Evolutionary conservation across 2,113 vertebrate genomes (phyloP), one percentile per base, ranked within the genome.

Genomic region (Ploceus nigricollis): DNA sequence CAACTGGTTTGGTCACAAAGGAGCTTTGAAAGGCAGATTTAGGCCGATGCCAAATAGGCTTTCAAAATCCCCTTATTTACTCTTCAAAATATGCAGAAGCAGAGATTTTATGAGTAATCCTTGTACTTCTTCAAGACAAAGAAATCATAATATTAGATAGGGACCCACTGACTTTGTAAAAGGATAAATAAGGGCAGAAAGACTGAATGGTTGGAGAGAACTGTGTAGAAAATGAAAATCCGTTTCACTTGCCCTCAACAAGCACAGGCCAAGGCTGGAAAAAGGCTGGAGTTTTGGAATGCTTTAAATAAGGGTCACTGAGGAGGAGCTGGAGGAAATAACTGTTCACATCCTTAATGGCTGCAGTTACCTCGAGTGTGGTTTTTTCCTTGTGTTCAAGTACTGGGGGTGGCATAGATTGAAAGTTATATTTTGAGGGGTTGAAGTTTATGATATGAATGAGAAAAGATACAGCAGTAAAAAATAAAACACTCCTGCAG

Each of bases 21-120:
- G 89, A 95, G 77, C 61, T 96, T 81, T 93, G 90, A 91, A 93
- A 96, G 79, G 92, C 92, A 95, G 90, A 93, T 90, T 92, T 83
- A 96, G 94, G 88, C 85, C 19, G 24, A 40, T 87, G 88, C 85
- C 88, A 92, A 95, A 86, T 37, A 94, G 68, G 76, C 58, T 94
- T 95, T 89, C 69, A 93, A 94, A 92, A 95, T 89, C 92, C 61
- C 56, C 45, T 68, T 86, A 9, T 90, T 93, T 93, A 76, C 78
- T 90, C 92, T 90, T 75, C 37, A 40, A 79, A 80, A 80, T 81
- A 86, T 50, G 71, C 85, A 78, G 82, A 54, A 94, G 80, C 54
- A 33, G 85, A 92, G 93, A 73, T 80, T 94, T 86, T 73, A 25
- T 60, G 63, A 90, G 63, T 94, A 95, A 97, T 96, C 92, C 82